Conservation (phyloP, 2,113 vertebrate species). For the Neogobius melanostomus region DNA sequence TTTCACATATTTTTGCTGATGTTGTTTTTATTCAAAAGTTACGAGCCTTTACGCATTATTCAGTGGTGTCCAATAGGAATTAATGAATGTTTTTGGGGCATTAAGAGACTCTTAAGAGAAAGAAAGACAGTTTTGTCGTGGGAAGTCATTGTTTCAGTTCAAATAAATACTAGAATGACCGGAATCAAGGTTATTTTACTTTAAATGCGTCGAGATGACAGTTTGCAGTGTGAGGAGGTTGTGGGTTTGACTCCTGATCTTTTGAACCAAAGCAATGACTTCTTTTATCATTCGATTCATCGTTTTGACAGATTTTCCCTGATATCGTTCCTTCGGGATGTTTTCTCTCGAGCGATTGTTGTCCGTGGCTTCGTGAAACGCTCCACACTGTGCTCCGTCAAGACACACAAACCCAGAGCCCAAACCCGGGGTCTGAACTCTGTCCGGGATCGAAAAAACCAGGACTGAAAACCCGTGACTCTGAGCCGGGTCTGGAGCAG, state of each 20-base stretch:
- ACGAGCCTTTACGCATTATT: too few species aligned
- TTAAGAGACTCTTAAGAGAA: too few species aligned
- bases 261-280: background rate
- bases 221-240: too few species aligned
- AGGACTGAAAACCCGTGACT: background rate
- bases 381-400: slow-evolving; percentile 9
- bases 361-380: background rate
- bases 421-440: background rate
- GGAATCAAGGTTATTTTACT: too few species aligned
- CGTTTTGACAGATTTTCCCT: background rate
- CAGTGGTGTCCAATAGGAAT: too few species aligned
- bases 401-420: background rate
- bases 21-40: too few species aligned
- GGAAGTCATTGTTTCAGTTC: too few species aligned
- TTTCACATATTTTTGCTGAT: too few species aligned
- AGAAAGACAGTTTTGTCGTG: too few species aligned
- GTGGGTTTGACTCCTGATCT: background rate
- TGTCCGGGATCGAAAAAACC: background rate
- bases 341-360: background rate
- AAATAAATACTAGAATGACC: too few species aligned
- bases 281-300: background rate
- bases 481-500: background rate
- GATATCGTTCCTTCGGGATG: background rate
- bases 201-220: too few species aligned
- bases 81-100: too few species aligned